Percentiles rank a stretch among this genome's conserved stretches.
These are phyloP conservation scores for Germaria angustata DNA, from an alignment of 2,888 invertebrate species.

Conservation along the genomic window DNA sequence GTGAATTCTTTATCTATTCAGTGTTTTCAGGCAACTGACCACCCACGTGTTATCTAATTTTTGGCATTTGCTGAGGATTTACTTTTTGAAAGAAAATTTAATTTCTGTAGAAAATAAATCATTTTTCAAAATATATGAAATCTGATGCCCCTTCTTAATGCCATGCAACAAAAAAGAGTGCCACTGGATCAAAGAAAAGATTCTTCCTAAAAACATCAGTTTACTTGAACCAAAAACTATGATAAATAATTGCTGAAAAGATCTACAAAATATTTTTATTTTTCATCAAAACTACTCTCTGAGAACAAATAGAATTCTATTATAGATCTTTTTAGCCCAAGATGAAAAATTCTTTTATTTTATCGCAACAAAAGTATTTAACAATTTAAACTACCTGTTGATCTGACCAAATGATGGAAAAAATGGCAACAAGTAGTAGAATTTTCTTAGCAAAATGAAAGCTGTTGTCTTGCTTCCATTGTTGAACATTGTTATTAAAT, in stretches of 20 bases:
- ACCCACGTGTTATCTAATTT: neutral
- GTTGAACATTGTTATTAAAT: constrained; percentile 7
- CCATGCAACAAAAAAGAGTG: constrained; percentile 5
- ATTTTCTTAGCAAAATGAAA: constrained; percentile 9
- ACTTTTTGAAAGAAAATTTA: neutral
- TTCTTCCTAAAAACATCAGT: neutral
- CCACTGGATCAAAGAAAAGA: constrained; percentile 17
- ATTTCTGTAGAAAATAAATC: constrained; percentile 18
- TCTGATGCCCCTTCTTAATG: neutral
- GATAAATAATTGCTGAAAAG: constrained; percentile 38
- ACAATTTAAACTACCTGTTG: constrained; percentile 47
- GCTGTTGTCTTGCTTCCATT: constrained; percentile 36
- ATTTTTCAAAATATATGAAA: neutral
- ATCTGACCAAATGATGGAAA: neutral
- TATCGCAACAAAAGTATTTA: constrained; percentile 32
- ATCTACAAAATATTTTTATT: neutral
- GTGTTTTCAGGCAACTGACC: too few species aligned
- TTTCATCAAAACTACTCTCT: constrained; percentile 4
- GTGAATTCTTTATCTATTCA: too few species aligned
- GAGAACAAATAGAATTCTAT: too few species aligned
- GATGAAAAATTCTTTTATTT: constrained; percentile 27
- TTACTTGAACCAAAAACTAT: neutral
- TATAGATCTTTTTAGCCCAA: too few species aligned
- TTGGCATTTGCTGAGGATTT: neutral
- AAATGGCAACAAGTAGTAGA: constrained; percentile 3